A percentile compares a stretch with the other conserved stretches of the same genome.
Conservation (phyloP, 1,140 invertebrate species). For the Melipona quadrifasciata region DNA sequence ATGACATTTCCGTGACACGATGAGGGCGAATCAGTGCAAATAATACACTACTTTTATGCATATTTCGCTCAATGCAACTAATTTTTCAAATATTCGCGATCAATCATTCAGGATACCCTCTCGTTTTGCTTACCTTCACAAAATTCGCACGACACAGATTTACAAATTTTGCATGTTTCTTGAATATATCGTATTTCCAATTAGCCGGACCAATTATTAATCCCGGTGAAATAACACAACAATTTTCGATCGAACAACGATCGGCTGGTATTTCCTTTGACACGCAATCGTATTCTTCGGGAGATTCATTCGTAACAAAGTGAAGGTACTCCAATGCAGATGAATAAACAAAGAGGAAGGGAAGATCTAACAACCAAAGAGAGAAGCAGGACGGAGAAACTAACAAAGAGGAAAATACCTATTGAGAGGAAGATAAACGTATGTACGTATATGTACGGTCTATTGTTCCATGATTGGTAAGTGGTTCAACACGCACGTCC, state of each 20-base stretch:
- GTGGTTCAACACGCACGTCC: not conserved
- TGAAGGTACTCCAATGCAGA: constrained; percentile 2
- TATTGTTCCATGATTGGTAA: constrained; percentile 6
- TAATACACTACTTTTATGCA: not conserved
- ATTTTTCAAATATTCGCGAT: not conserved
- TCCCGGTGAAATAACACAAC: not conserved
- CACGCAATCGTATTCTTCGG: constrained; percentile 16
- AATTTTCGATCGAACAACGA: constrained; percentile 14
- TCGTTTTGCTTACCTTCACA: constrained; percentile 27
- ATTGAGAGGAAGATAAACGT: not conserved
- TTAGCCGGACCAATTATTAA: constrained; percentile 10
- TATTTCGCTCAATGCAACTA: not conserved
- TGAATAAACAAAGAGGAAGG: constrained; percentile 20
- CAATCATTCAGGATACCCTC: not conserved
- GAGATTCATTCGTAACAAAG: constrained; percentile 34
- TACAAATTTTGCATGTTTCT: constrained; percentile 27
- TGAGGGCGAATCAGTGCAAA: not conserved
- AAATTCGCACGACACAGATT: constrained; percentile 9
- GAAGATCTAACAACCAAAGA: not conserved
- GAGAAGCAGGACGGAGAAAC: not conserved
- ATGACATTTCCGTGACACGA: not conserved
- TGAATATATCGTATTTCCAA: not conserved
- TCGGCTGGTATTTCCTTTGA: constrained; percentile 4
- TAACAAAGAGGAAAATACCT: not conserved
- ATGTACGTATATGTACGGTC: constrained; percentile 14